A percentile compares a stretch with the other conserved stretches of the same genome.
Conservation (phyloP, 1,140 invertebrate genomes). For the Gonioctena quinquepunctata region DNA sequence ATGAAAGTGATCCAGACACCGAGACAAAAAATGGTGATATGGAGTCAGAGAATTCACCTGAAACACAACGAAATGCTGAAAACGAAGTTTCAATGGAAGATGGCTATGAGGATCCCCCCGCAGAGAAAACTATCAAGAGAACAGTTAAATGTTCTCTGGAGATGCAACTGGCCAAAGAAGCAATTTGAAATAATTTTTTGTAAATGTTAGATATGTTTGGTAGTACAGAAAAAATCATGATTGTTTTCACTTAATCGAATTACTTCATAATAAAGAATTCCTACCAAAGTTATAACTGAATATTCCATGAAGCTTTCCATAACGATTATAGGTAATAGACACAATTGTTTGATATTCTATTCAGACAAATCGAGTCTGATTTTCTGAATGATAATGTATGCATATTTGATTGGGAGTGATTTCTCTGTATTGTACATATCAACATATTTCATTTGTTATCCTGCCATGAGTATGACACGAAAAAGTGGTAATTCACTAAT, state of each 20-base stretch:
- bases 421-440: too few species aligned
- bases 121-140: conserved; percentile 26
- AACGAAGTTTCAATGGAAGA: background rate
- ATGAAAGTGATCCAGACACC: background rate
- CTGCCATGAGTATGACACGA: too few species aligned
- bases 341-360: background rate
- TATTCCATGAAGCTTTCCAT: too few species aligned
- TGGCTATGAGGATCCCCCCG: conserved; percentile 9
- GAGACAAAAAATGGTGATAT: background rate
- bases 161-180: conserved; percentile 45
- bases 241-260: background rate
- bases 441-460: too few species aligned
- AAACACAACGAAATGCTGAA: conserved; percentile 6
- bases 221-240: background rate
- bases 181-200: background rate
- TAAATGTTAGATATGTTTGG: background rate
- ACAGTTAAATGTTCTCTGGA: conserved; percentile 43
- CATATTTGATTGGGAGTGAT: background rate
- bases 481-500: background rate
- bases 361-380: background rate
- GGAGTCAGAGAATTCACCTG: background rate
- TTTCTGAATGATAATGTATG: background rate
- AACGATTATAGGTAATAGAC: background rate
- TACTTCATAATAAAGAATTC: background rate
- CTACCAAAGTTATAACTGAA: too few species aligned